These are phyloP conservation scores for Myrmecophaga tridactyla DNA, from an alignment of 2,113 vertebrate genomes.

Conservation along the genomic window DNA sequence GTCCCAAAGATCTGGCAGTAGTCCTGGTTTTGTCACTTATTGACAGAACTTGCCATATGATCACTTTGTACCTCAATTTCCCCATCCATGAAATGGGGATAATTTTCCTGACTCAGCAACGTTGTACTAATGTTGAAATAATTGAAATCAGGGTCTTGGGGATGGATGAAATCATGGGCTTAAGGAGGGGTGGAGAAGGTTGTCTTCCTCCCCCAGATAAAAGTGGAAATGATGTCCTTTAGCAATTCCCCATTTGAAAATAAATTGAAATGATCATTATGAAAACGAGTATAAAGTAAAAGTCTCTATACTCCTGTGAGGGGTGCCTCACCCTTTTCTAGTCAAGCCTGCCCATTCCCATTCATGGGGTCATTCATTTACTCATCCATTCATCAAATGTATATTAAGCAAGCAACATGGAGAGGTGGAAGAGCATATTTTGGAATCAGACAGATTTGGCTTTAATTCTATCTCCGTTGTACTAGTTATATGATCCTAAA, in stretches of 20 bases:
- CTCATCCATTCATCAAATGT: background rate
- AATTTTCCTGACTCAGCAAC: background rate
- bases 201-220: no score
- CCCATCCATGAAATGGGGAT: background rate
- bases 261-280: background rate
- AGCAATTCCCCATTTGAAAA: background rate
- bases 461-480: background rate
- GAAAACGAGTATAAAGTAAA: background rate
- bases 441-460: background rate
- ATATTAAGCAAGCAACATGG: background rate
- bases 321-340: background rate
- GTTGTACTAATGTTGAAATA: background rate
- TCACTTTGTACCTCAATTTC: background rate
- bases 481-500: background rate
- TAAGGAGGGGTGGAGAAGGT: background rate
- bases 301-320: background rate
- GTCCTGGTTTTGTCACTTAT: background rate
- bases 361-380: background rate
- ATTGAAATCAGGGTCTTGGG: background rate
- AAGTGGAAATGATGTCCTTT: background rate
- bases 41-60: background rate
- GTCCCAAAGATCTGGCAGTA: background rate
- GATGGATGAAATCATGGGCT: background rate
- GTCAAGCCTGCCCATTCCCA: background rate
- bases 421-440: background rate